Evolutionary conservation across 2,888 invertebrate species (phyloP).

Genomic region (Periphyllus acericola): DNA sequence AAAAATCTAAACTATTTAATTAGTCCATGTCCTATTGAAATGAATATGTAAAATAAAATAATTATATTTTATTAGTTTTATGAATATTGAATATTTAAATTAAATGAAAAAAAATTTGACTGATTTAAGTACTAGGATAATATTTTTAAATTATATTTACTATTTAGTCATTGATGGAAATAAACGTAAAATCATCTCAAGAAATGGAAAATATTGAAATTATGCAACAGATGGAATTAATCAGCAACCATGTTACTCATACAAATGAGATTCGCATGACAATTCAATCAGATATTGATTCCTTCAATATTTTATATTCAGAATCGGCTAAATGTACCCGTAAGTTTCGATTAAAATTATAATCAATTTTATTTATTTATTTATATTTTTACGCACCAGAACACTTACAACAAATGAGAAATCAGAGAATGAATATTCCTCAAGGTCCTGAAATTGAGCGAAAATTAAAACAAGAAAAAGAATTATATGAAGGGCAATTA

Average conservation of each 20-base stretch:
- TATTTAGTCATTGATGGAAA: conserved; percentile 56
- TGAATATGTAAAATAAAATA: no score
- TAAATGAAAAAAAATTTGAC: no score
- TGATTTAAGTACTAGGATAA: neutral
- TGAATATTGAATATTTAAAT: no score
- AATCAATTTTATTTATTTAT: neutral
- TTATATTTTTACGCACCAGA: conserved; percentile 7
- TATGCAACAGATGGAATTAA: conserved; percentile 58
- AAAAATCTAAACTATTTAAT: no score
- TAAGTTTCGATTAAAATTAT: conserved; percentile 27
- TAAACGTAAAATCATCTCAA: conserved; percentile 51
- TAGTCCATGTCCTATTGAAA: no score
- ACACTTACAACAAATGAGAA: conserved; percentile 59
- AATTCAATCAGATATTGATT: conserved; percentile 56
- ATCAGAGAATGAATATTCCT: conserved; percentile 60
- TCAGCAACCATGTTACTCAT: conserved; percentile 55
- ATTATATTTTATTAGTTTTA: no score
- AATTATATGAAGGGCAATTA: conserved; percentile 56
- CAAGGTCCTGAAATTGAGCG: conserved; percentile 59
- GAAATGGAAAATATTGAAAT: conserved; percentile 59
- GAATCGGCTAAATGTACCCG: conserved; percentile 58
- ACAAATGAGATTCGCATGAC: conserved; percentile 60
- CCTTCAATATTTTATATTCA: conserved; percentile 55
- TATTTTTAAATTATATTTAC: conserved; percentile 29
- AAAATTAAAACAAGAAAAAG: conserved; percentile 61